These are phyloP conservation scores for Benthosema pterotum DNA, from an alignment of 2,797 vertebrate genomes.

Conservation along the genomic window DNA sequence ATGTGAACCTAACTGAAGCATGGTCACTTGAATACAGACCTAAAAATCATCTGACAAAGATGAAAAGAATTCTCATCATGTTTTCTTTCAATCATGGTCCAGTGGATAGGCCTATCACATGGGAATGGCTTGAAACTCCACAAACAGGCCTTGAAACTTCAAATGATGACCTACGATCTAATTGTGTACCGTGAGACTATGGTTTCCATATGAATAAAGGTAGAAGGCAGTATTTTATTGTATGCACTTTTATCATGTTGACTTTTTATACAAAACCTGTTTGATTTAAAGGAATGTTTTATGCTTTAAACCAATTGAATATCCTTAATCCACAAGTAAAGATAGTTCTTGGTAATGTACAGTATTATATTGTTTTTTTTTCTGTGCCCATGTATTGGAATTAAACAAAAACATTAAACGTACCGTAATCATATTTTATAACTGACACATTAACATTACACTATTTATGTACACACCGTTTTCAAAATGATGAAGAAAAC, in stretches of 20 bases:
- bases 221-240: no score
- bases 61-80: conserved; percentile 6
- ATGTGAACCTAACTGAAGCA: background rate
- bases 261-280: background rate
- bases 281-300: background rate
- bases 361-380: background rate
- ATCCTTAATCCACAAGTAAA: background rate
- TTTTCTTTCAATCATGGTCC: conserved; percentile 23
- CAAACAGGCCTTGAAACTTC: background rate
- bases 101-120: conserved; percentile 25
- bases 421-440: no score
- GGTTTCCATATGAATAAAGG: no score
- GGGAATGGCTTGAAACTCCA: conserved; percentile 11
- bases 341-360: background rate
- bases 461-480: background rate
- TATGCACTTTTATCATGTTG: background rate
- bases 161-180: background rate
- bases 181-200: background rate
- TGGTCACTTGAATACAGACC: no score
- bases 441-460: background rate
- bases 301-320: background rate
- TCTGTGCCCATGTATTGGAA: no score
- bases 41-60: conserved; percentile 14
- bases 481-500: background rate
- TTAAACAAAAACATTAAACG: no score